Base-by-base conservation (phyloP, 2,888 invertebrate genomes). In the Melieria crassipennis region DNA sequence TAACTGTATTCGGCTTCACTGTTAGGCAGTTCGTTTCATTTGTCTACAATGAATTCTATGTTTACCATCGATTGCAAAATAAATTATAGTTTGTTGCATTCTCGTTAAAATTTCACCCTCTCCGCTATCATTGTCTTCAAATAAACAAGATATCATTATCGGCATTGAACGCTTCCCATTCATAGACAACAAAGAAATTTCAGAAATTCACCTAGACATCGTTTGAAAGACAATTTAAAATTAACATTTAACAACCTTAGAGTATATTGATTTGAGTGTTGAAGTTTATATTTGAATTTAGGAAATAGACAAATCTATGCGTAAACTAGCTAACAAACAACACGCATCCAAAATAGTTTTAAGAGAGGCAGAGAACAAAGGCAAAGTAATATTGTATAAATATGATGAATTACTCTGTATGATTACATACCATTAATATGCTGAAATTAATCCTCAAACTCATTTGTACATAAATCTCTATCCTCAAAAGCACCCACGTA, bases 161-260 rank as follows among this genome's bases (percentile, higher is more conserved):
- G 30, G 42, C 30, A 46, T 42, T 63, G 42, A 69, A 69, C 62
- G 57, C 63, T 69, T 69, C 69, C 69, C 55, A 57, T 57, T 47
- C 56, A 48, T 47, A 13, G 46, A 47, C 7, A 63, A 63, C 47
- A 60, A 60, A 30, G n/a, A 63, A 52, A 52, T 52, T 5, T 50
- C 13, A 10, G 9, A 55, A 7, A 16, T 46, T 11, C 43, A 11
- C 16, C 30, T 63, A 69, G 62, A 69, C 62, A 63, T 56, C 63
- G 56, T 56, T 63, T 69, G 69, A 69, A 69, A 69, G 69, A 69
- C 69, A 69, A 55, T 62, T 62, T 63, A 62, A 62, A 69, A 69
- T 57, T 69, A 56, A 55, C 43, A 30, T 30, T 30, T 30, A 30
- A 30, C 30, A 30, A 30, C 30, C 30, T 30, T 30, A 30, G 30